These are phyloP conservation scores for Falco cherrug DNA, from an alignment of 2,797 vertebrate species.

Conservation along the genomic window DNA sequence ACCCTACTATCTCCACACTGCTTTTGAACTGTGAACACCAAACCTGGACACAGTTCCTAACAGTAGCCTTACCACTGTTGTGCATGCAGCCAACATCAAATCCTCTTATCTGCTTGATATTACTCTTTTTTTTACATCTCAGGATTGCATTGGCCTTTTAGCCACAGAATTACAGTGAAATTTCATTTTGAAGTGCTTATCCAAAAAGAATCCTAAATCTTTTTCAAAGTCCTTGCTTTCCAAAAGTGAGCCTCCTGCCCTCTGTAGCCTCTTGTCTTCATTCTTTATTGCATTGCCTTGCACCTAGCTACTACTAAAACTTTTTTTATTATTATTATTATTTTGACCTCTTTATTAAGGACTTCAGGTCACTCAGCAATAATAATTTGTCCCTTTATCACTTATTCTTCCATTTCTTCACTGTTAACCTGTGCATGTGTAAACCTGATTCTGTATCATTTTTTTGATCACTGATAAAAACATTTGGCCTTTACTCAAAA, in stretches of 20 bases:
- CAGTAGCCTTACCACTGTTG: neutral
- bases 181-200: constrained; percentile 21
- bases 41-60: constrained; percentile 17
- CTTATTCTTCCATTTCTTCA: constrained; percentile 19
- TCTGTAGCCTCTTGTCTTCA: neutral
- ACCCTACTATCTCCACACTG: neutral
- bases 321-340: neutral
- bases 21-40: constrained; percentile 42
- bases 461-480: neutral
- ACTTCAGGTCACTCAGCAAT: neutral
- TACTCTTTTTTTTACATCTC: constrained; percentile 18
- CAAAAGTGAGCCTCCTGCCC: neutral
- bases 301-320: neutral
- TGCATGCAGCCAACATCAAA: neutral
- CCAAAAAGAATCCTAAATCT: constrained; percentile 3
- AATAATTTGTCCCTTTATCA: constrained; percentile 9
- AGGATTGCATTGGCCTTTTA: neutral
- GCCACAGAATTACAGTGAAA: neutral
- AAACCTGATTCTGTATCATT: neutral
- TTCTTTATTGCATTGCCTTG: neutral
- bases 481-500: constrained; percentile 26
- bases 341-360: constrained; percentile 1
- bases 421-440: neutral
- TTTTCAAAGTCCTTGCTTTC: constrained; percentile 8
- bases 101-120: constrained; percentile 53